A percentile compares a stretch with the other conserved stretches of the same genome.
These are phyloP conservation scores for Knipowitschia caucasica DNA, from an alignment of 2,797 vertebrate species.

Conservation along the genomic window DNA sequence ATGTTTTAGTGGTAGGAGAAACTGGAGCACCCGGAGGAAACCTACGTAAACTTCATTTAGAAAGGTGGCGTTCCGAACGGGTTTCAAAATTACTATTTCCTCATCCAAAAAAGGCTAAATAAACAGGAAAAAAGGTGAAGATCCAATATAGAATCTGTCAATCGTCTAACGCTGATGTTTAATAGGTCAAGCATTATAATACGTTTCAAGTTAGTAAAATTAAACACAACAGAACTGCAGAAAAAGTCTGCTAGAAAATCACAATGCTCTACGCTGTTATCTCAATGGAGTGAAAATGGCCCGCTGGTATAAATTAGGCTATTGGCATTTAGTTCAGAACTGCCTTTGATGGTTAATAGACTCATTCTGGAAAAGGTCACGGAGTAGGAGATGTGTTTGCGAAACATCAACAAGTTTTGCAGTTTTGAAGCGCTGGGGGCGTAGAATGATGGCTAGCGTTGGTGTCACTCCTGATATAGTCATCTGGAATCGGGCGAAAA, in stretches of 20 bases:
- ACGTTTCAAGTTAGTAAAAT: too few species aligned
- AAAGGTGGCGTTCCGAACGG: too few species aligned
- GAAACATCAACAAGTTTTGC: constrained; percentile 2
- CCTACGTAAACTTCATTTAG: too few species aligned
- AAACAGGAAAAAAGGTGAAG: background rate
- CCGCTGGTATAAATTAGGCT: constrained; percentile 9
- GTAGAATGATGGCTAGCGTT: background rate
- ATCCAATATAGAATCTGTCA: background rate
- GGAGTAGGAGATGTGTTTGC: constrained; percentile 2
- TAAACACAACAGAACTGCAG: too few species aligned
- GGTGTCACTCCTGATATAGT: background rate
- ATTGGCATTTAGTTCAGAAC: constrained; percentile 8
- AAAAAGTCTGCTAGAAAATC: background rate
- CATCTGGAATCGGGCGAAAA: background rate
- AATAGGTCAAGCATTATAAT: background rate
- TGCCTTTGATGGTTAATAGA: constrained; percentile 5
- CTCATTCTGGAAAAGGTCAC: constrained; percentile 5
- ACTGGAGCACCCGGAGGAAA: too few species aligned
- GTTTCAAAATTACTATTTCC: too few species aligned
- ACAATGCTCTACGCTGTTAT: constrained; percentile 4
- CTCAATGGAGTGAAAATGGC: constrained; percentile 6
- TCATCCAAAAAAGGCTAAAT: background rate
- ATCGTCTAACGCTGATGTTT: background rate
- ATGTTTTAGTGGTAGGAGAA: too few species aligned
- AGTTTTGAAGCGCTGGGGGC: constrained; percentile 1